Evolutionary conservation across 2,888 invertebrate genomes (phyloP), one percentile per base, ranked within the genome.

Genomic region (Microctonus aethiopoides): DNA sequence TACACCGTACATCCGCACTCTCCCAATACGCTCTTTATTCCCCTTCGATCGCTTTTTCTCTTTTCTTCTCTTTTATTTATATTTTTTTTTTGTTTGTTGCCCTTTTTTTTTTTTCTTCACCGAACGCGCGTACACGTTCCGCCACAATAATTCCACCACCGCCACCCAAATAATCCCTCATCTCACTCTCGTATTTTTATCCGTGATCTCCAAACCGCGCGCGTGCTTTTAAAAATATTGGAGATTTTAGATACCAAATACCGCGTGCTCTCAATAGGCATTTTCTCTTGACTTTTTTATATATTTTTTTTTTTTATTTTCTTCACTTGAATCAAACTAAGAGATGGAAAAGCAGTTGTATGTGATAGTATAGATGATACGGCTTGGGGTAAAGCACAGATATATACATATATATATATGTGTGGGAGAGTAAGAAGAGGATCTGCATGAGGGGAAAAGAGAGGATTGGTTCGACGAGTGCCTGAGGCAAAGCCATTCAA

Each of bases 181-280:
- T 29, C 59, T 72, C 72, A 16, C 72, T 72, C 69, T 61, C 73
- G 72, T 67, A n/a, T n/a, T n/a, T n/a, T n/a, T n/a, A n/a, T n/a
- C n/a, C n/a, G n/a, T n/a, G n/a, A n/a, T n/a, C n/a, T n/a, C 67
- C 73, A 73, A 72, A 74, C 73, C 74, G 67, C 71, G 70, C 68
- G 72, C 75, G 82, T 82, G 86, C 86, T 86, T 86, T 86, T 86
- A 86, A 86, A 86, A 86, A 86, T 86, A 86, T 86, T 86, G 86
- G 83, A 80, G 85, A 86, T 86, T 85, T 84, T 80, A 82, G 84
- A 86, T 86, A 86, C 80, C 82, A 79, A 82, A 78, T 78, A 78
- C 78, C 75, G 77, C 78, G 78, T 75, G 70, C 72, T 73, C 76
- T 73, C 7, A 2, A 46, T 16, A 16, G 4, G 16, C 20, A 71